Evolutionary conservation across 2,113 vertebrate species (phyloP).

Genomic region (Crocuta crocuta): DNA sequence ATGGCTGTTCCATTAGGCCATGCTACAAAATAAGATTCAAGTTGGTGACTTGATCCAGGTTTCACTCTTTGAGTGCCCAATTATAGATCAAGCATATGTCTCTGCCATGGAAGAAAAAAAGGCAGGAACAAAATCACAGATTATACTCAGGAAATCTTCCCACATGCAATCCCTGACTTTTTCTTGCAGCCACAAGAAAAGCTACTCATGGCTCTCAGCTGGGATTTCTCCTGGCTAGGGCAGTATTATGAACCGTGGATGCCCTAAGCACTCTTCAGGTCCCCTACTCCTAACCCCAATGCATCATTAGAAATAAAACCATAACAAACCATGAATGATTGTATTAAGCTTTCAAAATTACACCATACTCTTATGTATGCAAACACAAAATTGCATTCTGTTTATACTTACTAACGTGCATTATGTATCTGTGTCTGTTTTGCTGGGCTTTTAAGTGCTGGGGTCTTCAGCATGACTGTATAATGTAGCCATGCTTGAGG

Average conservation of each 20-base stretch:
- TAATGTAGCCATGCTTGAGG: background rate
- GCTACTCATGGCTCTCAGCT: slow-evolving; percentile 58
- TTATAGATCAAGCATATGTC: background rate
- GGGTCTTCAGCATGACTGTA: background rate
- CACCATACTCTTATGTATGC: background rate
- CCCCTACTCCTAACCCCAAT: background rate
- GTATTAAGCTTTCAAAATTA: slow-evolving; percentile 16
- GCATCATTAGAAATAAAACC: slow-evolving; percentile 9
- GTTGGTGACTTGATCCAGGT: background rate
- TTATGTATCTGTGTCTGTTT: background rate
- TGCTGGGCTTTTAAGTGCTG: background rate
- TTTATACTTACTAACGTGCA: background rate
- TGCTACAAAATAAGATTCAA: background rate
- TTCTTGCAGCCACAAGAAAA: slow-evolving; percentile 46
- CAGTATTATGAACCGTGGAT: background rate
- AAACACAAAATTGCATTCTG: background rate
- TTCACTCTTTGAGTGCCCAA: background rate
- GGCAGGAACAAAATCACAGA: background rate
- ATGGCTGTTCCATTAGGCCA: background rate
- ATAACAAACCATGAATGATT: background rate
- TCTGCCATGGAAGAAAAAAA: background rate
- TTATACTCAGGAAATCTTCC: background rate
- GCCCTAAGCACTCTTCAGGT: background rate
- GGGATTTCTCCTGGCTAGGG: background rate
- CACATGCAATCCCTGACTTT: slow-evolving; percentile 51